Evolutionary conservation across 1,140 invertebrate genomes (phyloP), one percentile per base, ranked within the genome.

Genomic region (Zaprionus nigranus): DNA sequence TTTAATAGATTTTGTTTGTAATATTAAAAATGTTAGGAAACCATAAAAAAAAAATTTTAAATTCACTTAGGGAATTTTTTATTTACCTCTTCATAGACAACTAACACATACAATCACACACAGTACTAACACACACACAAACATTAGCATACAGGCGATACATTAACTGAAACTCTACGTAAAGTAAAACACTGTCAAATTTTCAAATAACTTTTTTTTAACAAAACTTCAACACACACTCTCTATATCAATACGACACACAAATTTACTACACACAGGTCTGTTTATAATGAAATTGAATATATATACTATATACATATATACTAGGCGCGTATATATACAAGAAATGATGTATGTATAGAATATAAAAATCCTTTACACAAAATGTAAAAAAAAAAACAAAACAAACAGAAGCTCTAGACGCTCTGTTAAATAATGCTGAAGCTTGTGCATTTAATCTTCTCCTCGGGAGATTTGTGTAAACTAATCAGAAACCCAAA

Each of bases 401-500:
- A 2, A 34, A 34, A 30, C 9, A 30, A 34, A 54, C 58, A 63
- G 49, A 51, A 38, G 53, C 51, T 22, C 40, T 28, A 60, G 38
- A 38, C 28, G 22, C 38, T 61, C 38, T 56, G 22, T 11, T 13
- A 13, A 64, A 28, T 43, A 64, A 38, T 28, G 65, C 68, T 64
- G 26, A 71, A 64, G 61, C 67, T 60, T 75, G 43, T 53, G 72
- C 59, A 62, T 58, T 59, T 56, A 64, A 34, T 53, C 64, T 36
- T 56, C 63, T 17, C 40, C 22, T 24, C 43, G 17, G 4, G 66
- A 64, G 53, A 75, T 58, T 64, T 75, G 60, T 76, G 68, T 72
- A 72, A 76, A 65, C 68, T 66, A 72, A 72, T 61, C 68, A 26
- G 49, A 76, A 54, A 72, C 11, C 15, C 66, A 59, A 75, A 61